Conservation (phyloP, 2,797 vertebrate species). For the Neostethus bicornis region DNA sequence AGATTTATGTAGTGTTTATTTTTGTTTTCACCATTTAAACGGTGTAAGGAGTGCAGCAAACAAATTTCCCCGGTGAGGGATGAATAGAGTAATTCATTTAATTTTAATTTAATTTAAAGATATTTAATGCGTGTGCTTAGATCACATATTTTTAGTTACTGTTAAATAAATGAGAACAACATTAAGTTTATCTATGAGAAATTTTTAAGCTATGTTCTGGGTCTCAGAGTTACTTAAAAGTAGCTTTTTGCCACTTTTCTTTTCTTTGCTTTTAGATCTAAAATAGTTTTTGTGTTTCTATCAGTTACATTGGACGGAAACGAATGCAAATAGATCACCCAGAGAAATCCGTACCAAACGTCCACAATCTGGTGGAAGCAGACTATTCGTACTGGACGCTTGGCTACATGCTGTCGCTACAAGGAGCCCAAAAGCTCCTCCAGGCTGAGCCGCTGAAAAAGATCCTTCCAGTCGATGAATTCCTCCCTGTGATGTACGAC, state of each 20-base stretch:
- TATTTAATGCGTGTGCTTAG: too few relatives aligned
- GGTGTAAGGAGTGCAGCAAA: too few relatives aligned
- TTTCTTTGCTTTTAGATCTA: not conserved
- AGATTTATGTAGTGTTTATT: too few relatives aligned
- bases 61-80: too few relatives aligned
- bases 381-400: conserved; percentile 95
- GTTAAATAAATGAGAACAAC: too few relatives aligned
- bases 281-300: not conserved
- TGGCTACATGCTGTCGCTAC: conserved; percentile 87
- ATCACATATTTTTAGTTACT: too few relatives aligned
- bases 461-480: conserved; percentile 92
- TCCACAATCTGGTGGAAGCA: conserved; percentile 89
- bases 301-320: conserved; percentile 90
- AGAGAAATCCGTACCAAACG: conserved; percentile 84
- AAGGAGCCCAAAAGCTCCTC: conserved; percentile 88
- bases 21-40: too few relatives aligned
- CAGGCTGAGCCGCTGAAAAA: conserved; percentile 81
- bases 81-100: too few relatives aligned
- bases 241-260: not conserved
- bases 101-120: too few relatives aligned
- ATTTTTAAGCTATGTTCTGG: too few relatives aligned
- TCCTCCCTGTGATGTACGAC: conserved; percentile 91
- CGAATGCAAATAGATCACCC: conserved; percentile 91
- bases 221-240: not conserved
- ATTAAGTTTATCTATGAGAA: too few relatives aligned